Percentiles rank a stretch among this genome's conserved stretches.
phyloP scores from a whole-genome alignment of 1,140 invertebrate genomes.

The Heliconius hermathena region DNA sequence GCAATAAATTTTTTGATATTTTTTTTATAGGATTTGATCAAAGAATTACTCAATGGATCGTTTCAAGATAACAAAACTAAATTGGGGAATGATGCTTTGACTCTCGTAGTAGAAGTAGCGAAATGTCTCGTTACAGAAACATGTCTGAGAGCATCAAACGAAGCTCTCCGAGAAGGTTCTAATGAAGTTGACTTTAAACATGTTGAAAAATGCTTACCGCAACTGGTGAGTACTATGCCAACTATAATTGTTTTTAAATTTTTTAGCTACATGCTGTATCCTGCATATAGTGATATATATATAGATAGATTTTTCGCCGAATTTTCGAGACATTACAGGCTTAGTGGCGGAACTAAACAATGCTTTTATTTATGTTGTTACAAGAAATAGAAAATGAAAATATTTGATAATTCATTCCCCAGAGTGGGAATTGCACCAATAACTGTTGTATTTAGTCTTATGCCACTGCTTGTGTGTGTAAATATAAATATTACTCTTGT shows the following conservation, averaged over 20 bases:
- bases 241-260: too few species aligned
- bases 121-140: conserved; percentile 80
- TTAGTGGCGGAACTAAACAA: too few species aligned
- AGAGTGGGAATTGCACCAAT: too few species aligned
- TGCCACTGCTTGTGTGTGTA: neutral
- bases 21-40: conserved; percentile 1
- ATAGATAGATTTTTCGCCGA: too few species aligned
- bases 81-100: conserved; percentile 61
- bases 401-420: too few species aligned
- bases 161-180: conserved; percentile 71
- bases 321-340: too few species aligned
- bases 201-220: conserved; percentile 76
- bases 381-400: too few species aligned
- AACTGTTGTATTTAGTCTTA: too few species aligned
- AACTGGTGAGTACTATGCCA: conserved; percentile 60
- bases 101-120: conserved; percentile 73
- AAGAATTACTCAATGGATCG: conserved; percentile 8
- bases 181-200: conserved; percentile 71
- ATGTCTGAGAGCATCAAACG: conserved; percentile 73
- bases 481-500: too few species aligned
- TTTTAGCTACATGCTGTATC: neutral
- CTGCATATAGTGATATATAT: too few species aligned
- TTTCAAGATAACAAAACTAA: conserved; percentile 71
- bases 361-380: too few species aligned
- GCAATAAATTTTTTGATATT: conserved; percentile 30